phyloP scores from a whole-genome alignment of 1,140 invertebrate genomes.

The Hyphantria cunea region DNA sequence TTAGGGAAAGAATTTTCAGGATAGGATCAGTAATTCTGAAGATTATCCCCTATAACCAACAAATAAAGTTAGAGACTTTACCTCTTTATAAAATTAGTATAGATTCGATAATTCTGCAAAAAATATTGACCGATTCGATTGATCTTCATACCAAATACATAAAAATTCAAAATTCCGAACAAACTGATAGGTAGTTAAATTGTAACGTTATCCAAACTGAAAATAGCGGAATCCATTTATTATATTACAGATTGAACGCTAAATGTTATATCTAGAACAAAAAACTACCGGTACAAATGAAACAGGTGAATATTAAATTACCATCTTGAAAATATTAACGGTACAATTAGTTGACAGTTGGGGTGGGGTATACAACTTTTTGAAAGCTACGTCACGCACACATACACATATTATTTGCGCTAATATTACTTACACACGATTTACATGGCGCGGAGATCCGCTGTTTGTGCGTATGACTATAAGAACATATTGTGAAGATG shows the following conservation, averaged over 20 bases:
- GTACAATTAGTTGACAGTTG: constrained; percentile 33
- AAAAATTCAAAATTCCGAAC: no score
- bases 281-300: not conserved
- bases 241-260: not conserved
- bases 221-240: not conserved
- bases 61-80: no score
- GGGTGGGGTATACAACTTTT: constrained; percentile 25
- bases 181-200: no score
- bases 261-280: not conserved
- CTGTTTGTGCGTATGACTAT: not conserved
- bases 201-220: no score
- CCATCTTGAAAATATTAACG: constrained; percentile 18
- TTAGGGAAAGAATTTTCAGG: no score
- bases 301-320: constrained; percentile 10
- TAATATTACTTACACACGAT: not conserved
- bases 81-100: no score
- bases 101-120: no score
- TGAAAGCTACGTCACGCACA: not conserved
- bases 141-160: no score
- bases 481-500: no score
- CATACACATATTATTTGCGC: constrained; percentile 34
- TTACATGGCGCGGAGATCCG: not conserved
- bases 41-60: no score
- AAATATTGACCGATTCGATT: no score
- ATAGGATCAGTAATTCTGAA: no score